Evolutionary conservation across 2,113 vertebrate genomes (phyloP).

Genomic region (Syrmaticus mikado): DNA sequence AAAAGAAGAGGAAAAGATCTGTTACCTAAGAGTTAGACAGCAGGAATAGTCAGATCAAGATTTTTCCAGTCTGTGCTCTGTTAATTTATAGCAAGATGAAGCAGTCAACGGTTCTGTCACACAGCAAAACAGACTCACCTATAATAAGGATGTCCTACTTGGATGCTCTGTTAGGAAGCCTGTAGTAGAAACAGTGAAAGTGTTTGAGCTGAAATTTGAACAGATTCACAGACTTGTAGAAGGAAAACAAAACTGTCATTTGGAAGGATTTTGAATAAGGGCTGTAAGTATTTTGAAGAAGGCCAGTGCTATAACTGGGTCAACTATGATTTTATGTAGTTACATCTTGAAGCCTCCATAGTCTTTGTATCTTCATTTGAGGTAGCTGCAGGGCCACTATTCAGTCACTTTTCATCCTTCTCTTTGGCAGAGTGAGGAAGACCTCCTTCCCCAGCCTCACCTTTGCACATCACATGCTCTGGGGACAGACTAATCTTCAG

Average conservation of each 20-base stretch:
- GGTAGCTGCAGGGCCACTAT: not conserved
- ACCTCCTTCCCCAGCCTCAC: not conserved
- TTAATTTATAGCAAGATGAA: not conserved
- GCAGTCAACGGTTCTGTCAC: not conserved
- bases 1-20: not conserved
- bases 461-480: not conserved
- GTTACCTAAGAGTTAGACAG: not conserved
- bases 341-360: not conserved
- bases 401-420: not conserved
- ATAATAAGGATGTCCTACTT: not conserved
- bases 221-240: not conserved
- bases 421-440: not conserved
- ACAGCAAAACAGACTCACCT: not conserved
- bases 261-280: not conserved
- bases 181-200: not conserved
- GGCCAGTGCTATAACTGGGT: not conserved
- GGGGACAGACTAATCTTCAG: not conserved
- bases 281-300: not conserved
- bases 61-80: not conserved
- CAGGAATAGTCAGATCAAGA: not conserved
- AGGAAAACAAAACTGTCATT: not conserved
- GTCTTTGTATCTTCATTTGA: not conserved
- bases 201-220: not conserved
- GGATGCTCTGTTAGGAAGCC: not conserved
- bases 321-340: not conserved